Conservation (phyloP, 2,888 invertebrate species). For the Phragmatobia fuliginosa region DNA sequence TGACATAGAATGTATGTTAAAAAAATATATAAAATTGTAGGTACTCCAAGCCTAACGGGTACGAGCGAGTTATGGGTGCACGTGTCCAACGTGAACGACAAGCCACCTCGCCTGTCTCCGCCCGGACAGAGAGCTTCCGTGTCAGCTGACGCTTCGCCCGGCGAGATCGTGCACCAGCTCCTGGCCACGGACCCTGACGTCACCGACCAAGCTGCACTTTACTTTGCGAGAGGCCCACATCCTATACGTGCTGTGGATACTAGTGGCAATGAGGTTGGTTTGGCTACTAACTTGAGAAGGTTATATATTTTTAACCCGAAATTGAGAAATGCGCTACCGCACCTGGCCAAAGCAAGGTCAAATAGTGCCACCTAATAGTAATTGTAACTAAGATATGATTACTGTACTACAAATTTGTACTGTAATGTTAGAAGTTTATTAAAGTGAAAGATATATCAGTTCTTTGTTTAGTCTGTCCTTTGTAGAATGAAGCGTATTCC, state of each 20-base stretch:
- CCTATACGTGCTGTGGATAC: conserved; percentile 93
- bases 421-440: no score
- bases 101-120: conserved; percentile 93
- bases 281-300: no score
- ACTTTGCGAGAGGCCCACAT: conserved; percentile 89
- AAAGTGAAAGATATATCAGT: no score
- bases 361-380: no score
- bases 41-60: conserved; percentile 93
- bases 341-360: no score
- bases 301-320: no score
- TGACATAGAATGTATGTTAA: no score
- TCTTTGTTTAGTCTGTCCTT: no score
- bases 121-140: conserved; percentile 92
- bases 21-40: conserved; percentile 77
- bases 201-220: conserved; percentile 88
- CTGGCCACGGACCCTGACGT: conserved; percentile 94
- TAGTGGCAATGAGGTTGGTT: conserved; percentile 90
- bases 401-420: no score
- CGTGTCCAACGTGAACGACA: conserved; percentile 95
- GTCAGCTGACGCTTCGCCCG: conserved; percentile 92
- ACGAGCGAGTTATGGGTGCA: conserved; percentile 92
- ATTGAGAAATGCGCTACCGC: no score
- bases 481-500: no score
- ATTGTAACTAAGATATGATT: no score
- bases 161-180: conserved; percentile 90